phyloP scores from a whole-genome alignment of 2,888 invertebrate genomes.

The Zygaena filipendulae region DNA sequence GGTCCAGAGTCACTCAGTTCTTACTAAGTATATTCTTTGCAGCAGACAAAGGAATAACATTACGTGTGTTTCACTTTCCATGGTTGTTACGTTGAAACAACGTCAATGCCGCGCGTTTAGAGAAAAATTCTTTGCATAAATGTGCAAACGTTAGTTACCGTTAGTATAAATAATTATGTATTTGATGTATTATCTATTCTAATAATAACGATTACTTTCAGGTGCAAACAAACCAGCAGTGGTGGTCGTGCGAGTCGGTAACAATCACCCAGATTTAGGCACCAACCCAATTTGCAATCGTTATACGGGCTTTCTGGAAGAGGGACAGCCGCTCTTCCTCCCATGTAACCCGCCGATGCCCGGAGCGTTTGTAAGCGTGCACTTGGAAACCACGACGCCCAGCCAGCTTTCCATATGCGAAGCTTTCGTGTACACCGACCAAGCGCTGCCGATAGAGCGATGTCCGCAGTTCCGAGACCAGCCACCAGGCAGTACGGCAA shows the following conservation, averaged over 20 bases:
- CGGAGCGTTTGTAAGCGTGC: slow-evolving; percentile 93
- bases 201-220: too few species aligned
- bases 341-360: slow-evolving; percentile 97
- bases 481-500: slow-evolving; percentile 91
- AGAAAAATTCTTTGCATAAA: too few species aligned
- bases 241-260: slow-evolving; percentile 90
- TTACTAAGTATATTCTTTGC: too few species aligned
- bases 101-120: too few species aligned
- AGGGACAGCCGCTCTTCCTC: slow-evolving; percentile 90
- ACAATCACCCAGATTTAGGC: slow-evolving; percentile 91
- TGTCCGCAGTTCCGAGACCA: slow-evolving; percentile 94
- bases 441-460: slow-evolving; percentile 89
- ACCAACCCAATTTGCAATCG: slow-evolving; percentile 93
- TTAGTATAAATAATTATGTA: too few species aligned
- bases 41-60: too few species aligned
- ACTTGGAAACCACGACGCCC: slow-evolving; percentile 79
- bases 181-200: too few species aligned
- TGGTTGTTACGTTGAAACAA: too few species aligned
- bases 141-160: too few species aligned
- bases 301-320: slow-evolving; percentile 86
- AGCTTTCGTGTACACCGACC: slow-evolving; percentile 93
- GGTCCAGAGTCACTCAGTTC: too few species aligned
- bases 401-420: slow-evolving; percentile 91
- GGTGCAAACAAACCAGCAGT: slow-evolving; percentile 84
- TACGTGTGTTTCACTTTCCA: too few species aligned